Evolutionary conservation across 1,140 invertebrate genomes (phyloP), one percentile per base, ranked within the genome.

Genomic region (Neodiprion pinetum): DNA sequence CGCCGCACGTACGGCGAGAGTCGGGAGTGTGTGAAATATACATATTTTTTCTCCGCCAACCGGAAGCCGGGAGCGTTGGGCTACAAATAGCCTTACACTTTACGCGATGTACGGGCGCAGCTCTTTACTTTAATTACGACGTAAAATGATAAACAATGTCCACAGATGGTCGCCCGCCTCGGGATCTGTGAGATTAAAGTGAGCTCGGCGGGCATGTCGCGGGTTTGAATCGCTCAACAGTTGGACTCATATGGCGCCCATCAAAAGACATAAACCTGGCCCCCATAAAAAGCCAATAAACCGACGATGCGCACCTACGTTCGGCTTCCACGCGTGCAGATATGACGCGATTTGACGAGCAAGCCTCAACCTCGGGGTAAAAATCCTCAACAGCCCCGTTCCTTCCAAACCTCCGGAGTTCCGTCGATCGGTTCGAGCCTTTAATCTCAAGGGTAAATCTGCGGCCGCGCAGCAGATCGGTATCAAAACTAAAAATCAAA

Each of bases 71-170:
- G 11, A 61, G n/a, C 53, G 53, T 5, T 5, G n/a, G 53, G n/a
- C n/a, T 61, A 61, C 53, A 61, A 61, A 61, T 61, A 61, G 53
- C 9, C 28, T 40, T 40, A 40, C 53, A 61, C 53, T 72, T 80
- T 75, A 80, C 78, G 74, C 68, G 28, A 40, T 40, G 28, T 40
- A 40, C 28, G 28, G 5, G 28, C 28, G 28, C 28, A 40, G 79
- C 81, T 84, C 78, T 84, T 85, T 81, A 81, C 78, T 87, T 85
- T 86, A 83, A 83, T 84, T 81, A 82, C 80, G 78, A 77, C 80
- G 80, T 84, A 82, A 83, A 85, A 83, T 69, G 78, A 84, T 81
- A 80, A 83, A 84, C 78, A 83, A 83, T 84, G 80, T 70, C 77
- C 73, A 74, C 77, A 80, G 80, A 79, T 81, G 78, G 70, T 77